Conservation (phyloP, 30 jellyfish, hydroid and myxozoan genomes). For the Aurelia coerulea region DNA sequence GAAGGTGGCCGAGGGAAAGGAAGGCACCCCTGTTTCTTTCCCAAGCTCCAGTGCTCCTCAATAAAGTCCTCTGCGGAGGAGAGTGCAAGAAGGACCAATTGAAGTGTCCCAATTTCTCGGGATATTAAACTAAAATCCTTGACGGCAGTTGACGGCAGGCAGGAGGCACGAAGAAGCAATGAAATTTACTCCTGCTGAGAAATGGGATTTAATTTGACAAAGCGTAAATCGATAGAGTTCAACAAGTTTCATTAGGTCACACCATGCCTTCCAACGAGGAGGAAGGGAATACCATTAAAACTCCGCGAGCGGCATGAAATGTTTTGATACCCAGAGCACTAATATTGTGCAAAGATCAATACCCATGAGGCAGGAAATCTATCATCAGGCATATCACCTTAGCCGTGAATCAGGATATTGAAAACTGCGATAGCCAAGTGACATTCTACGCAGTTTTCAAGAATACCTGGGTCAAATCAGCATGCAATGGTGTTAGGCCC, state of each 20-base stretch:
- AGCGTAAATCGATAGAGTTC: too few species aligned
- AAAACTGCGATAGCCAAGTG: constrained; percentile 51
- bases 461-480: constrained; percentile 66
- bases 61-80: too few species aligned
- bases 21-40: too few species aligned
- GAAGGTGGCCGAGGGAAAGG: too few species aligned
- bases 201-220: too few species aligned
- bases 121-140: too few species aligned
- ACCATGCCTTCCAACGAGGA: not conserved
- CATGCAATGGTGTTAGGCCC: constrained; percentile 54
- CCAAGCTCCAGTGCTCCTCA: too few species aligned
- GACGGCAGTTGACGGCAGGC: too few species aligned
- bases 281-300: not conserved
- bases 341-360: constrained; percentile 15
- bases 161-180: too few species aligned
- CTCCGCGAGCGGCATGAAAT: constrained; percentile 8
- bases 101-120: too few species aligned
- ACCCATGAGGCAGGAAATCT: constrained; percentile 57
- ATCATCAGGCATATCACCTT: not conserved
- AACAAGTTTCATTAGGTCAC: not conserved
- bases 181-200: too few species aligned
- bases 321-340: not conserved
- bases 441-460: constrained; percentile 9
- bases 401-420: constrained; percentile 43
- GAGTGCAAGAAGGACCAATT: too few species aligned